phyloP scores from a whole-genome alignment of 2,797 vertebrate genomes.

The Rhabdomys pumilio region DNA sequence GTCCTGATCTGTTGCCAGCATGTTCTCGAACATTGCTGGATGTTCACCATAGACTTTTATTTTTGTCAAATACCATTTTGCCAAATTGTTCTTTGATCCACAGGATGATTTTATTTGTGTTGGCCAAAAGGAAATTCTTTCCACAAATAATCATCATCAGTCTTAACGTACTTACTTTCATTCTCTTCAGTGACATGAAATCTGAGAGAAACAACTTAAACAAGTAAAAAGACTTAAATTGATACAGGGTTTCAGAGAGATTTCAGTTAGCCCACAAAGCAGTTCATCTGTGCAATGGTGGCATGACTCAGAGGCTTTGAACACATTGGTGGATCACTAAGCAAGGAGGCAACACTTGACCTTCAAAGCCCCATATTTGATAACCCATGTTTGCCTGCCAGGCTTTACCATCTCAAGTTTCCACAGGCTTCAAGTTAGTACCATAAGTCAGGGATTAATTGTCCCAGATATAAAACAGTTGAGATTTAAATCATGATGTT shows the following conservation, averaged over 20 bases:
- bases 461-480: neutral
- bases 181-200: neutral
- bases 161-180: neutral
- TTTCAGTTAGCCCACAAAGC: neutral
- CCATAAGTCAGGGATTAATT: neutral
- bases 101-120: slow-evolving; percentile 6
- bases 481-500: neutral
- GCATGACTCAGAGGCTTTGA: neutral
- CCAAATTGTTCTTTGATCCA: neutral
- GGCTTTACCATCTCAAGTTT: neutral
- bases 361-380: neutral
- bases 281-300: neutral
- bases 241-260: neutral
- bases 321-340: neutral
- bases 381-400: neutral
- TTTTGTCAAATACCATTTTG: neutral
- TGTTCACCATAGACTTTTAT: neutral
- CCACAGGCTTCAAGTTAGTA: neutral
- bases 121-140: neutral
- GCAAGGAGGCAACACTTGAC: no score
- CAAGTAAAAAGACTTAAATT: neutral
- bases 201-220: neutral
- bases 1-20: neutral
- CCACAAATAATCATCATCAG: neutral
- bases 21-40: neutral